phyloP scores from a whole-genome alignment of 2,888 invertebrate genomes.

The Noctua comes region DNA sequence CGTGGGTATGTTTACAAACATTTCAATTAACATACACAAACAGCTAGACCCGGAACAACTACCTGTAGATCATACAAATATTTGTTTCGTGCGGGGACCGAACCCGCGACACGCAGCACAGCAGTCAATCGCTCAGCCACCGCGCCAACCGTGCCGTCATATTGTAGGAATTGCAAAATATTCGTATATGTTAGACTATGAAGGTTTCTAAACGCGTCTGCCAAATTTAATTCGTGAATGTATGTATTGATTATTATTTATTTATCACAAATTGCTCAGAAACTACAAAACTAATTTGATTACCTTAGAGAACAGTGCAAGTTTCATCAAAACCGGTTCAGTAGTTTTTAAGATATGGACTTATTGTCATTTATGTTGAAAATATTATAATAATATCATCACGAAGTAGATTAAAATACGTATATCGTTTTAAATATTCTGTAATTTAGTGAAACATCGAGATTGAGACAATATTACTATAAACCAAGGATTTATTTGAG shows the following conservation, averaged over 20 bases:
- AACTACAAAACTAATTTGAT: neutral
- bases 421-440: neutral
- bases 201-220: neutral
- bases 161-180: neutral
- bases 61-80: too few species aligned
- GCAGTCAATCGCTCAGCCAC: too few species aligned
- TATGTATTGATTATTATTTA: neutral
- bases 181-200: neutral
- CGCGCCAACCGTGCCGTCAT: too few species aligned
- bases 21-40: too few species aligned
- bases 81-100: too few species aligned
- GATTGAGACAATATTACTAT: neutral
- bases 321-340: neutral
- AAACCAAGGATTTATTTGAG: neutral
- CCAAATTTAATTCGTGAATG: neutral
- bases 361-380: neutral
- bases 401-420: neutral
- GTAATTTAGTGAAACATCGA: neutral
- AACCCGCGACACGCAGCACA: too few species aligned
- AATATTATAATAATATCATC: neutral
- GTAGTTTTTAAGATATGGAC: neutral
- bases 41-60: too few species aligned
- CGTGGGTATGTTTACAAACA: too few species aligned
- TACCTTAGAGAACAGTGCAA: neutral
- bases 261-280: neutral